Conservation (phyloP, 37 sponge, comb jelly and placozoan genomes). For the Amphimedon queenslandica region DNA sequence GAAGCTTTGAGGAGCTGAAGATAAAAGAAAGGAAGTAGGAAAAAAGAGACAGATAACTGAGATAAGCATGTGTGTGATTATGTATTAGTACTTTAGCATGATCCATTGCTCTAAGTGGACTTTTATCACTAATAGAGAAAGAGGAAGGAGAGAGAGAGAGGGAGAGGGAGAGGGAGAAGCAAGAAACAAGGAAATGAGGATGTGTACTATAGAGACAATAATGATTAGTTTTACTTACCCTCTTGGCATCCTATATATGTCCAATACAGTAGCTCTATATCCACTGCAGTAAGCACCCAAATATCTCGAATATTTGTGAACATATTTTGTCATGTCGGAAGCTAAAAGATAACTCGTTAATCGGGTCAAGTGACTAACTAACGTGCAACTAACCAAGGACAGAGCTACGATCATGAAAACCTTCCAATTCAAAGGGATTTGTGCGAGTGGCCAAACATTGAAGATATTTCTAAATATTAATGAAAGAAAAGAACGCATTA, state of each 20-base stretch:
- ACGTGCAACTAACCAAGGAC: background rate
- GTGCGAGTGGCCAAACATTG: slow-evolving; percentile 85
- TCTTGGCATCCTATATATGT: slow-evolving; percentile 60
- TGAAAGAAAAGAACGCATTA: too few relatives aligned
- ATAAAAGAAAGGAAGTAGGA: background rate
- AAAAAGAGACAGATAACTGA: background rate
- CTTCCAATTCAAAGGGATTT: slow-evolving; percentile 41
- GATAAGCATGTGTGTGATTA: background rate
- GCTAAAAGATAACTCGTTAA: slow-evolving; percentile 15
- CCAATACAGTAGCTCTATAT: slow-evolving; percentile 67
- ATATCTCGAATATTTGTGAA: slow-evolving; percentile 68
- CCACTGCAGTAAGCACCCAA: slow-evolving; percentile 30
- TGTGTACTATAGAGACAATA: too few relatives aligned
- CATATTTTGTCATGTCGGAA: slow-evolving; percentile 63
- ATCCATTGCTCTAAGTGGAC: slow-evolving; percentile 54
- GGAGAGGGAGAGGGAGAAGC: too few relatives aligned
- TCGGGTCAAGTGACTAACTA: background rate
- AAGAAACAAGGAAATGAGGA: too few relatives aligned
- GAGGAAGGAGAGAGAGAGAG: too few relatives aligned
- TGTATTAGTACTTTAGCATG: slow-evolving; percentile 36
- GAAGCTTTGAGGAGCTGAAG: slow-evolving; percentile 46
- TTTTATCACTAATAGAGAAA: slow-evolving; percentile 60
- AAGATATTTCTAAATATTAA: slow-evolving; percentile 57
- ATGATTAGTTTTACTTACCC: slow-evolving; percentile 43
- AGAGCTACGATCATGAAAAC: slow-evolving; percentile 37